Base-by-base conservation (phyloP, 2,888 invertebrate species). In the Amorpha juglandis region DNA sequence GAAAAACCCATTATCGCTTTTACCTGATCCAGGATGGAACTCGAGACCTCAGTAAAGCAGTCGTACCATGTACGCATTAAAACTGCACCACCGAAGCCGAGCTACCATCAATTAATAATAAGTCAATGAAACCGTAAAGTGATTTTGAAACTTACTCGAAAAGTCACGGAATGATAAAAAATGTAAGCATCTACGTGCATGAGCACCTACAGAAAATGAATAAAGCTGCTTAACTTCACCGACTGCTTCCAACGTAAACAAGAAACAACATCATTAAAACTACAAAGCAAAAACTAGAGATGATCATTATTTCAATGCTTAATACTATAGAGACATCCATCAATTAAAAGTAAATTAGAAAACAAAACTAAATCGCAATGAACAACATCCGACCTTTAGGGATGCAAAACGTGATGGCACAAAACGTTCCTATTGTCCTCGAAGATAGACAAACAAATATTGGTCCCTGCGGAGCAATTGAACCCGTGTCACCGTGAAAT, bases 381-480 rank as follows among this genome's bases (percentile, higher is more conserved):
- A 55, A 55, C 35, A 55, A 7, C 55, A 35, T 42, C 45, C 45
- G 38, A 58, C 42, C 58, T 58, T 58, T 42, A 42, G 58, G 58
- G 35, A 53, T 11, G n/a, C 35, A 42, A 42, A 19, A 58, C 58
- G 58, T 58, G 58, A 42, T 53, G n/a, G 53, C 53, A 53, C 58
- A 58, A 58, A 55, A 19, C 42, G 58, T 58, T 19, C 42, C 38
- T 16, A n/a, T 55, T 55, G 27, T 27, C 27, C 58, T 58, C 58
- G 42, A 58, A 58, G 58, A 58, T 58, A 58, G 42, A 58, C 42
- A 58, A 58, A 42, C 58, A 58, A 58, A 58, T 58, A 58, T 58
- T 58, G 38, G 38, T 42, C 58, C 58, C 58, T 38, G 19, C 12
- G 58, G 58, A 42, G 58, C 58, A 58, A 58, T 58, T 19, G 19